A percentile compares a stretch with the other conserved stretches of the same genome.
phyloP scores from a whole-genome alignment of 2,888 invertebrate species.

The Elaeidobius kamerunicus region DNA sequence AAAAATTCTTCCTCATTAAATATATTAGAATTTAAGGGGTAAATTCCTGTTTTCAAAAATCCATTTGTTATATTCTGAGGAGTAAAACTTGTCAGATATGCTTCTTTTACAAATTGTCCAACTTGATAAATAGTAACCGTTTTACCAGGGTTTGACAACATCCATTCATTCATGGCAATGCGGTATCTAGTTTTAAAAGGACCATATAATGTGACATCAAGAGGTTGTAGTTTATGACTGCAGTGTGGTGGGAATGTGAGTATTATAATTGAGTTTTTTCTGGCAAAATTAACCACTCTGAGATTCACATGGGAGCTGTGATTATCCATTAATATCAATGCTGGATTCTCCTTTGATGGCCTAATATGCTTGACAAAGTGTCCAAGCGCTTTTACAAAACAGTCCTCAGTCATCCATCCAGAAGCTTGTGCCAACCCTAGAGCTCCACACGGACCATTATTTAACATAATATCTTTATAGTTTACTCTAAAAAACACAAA shows the following conservation, averaged over 20 bases:
- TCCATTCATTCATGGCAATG: slow-evolving; percentile 31
- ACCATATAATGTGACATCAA: slow-evolving; percentile 26
- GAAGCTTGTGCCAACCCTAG: slow-evolving; percentile 20
- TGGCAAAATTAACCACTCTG: slow-evolving; percentile 1
- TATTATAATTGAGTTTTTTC: slow-evolving; percentile 22
- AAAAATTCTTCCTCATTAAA: slow-evolving; percentile 20
- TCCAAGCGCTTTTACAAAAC: slow-evolving; percentile 17
- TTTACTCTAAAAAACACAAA: slow-evolving; percentile 22
- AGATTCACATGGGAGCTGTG: slow-evolving; percentile 2
- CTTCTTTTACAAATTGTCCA: slow-evolving; percentile 26
- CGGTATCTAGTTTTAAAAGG: slow-evolving; percentile 25
- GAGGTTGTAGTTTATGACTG: slow-evolving; percentile 22
- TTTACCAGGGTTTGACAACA: slow-evolving; percentile 33
- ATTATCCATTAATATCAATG: slow-evolving; percentile 16
- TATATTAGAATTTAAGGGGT: slow-evolving; percentile 23
- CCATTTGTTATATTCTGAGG: slow-evolving; percentile 29
- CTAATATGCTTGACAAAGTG: slow-evolving; percentile 18
- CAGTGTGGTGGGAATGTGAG: slow-evolving; percentile 20
- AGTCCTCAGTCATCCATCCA: slow-evolving; percentile 28
- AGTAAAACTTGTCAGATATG: slow-evolving; percentile 30
- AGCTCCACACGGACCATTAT: slow-evolving; percentile 10
- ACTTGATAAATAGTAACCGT: slow-evolving; percentile 30
- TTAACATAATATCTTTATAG: slow-evolving; percentile 25
- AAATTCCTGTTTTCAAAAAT: slow-evolving; percentile 25
- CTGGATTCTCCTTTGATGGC: slow-evolving; percentile 13